Conservation (phyloP, 2,888 invertebrate genomes). For the Brenthis daphne region DNA sequence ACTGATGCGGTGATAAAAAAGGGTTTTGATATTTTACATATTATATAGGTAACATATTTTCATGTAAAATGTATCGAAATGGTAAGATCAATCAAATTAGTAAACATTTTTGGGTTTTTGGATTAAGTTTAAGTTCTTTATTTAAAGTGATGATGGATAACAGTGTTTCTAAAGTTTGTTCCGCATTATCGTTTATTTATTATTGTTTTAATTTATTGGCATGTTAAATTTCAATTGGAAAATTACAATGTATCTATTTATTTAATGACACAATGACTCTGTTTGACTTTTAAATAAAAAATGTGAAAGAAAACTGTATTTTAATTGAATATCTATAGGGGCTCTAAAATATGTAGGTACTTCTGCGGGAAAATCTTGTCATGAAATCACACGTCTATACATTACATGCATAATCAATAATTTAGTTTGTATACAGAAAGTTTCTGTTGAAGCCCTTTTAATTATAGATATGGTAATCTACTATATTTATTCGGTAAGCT, state of each 20-base stretch:
- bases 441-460: neutral
- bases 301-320: neutral
- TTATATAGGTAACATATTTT: neutral
- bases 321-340: neutral
- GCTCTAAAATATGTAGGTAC: too few relatives aligned
- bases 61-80: neutral
- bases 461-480: neutral
- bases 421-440: too few relatives aligned
- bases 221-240: slow-evolving; percentile 26
- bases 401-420: too few relatives aligned
- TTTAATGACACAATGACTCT: slow-evolving; percentile 5
- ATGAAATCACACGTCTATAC: too few relatives aligned
- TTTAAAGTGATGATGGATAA: neutral
- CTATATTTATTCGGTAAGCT: too few relatives aligned
- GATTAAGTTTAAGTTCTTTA: slow-evolving; percentile 1
- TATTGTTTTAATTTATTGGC: slow-evolving; percentile 36
- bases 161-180: slow-evolving; percentile 26
- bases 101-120: neutral
- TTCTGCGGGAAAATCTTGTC: too few relatives aligned
- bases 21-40: neutral
- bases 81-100: neutral
- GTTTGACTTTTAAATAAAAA: slow-evolving; percentile 21
- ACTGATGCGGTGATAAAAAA: neutral
- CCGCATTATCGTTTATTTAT: slow-evolving; percentile 33
- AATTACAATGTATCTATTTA: slow-evolving; percentile 22